phyloP scores from a whole-genome alignment of 2,888 invertebrate genomes.

The Apotomis turbidana region DNA sequence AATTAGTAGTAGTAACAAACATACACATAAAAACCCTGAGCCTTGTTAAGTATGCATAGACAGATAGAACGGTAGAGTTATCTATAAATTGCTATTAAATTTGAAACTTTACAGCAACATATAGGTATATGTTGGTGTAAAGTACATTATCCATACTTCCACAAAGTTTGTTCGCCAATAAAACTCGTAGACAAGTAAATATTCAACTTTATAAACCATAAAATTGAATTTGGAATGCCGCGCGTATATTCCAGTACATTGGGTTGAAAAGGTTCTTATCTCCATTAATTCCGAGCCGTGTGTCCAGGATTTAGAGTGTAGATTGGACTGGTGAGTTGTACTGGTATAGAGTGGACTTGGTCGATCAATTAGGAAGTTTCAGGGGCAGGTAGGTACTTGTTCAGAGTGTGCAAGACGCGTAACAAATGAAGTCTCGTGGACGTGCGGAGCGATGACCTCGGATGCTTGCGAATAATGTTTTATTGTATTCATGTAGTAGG shows the following conservation, averaged over 20 bases:
- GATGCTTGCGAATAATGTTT: not conserved
- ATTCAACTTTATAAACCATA: constrained; percentile 15
- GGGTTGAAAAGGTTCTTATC: not conserved
- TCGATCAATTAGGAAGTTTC: constrained; percentile 35
- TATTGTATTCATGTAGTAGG: too few species aligned
- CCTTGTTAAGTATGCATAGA: too few species aligned
- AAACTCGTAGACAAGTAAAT: constrained; percentile 7
- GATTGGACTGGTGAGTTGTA: not conserved
- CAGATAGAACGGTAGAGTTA: too few species aligned
- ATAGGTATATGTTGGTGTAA: not conserved
- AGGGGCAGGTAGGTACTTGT: constrained; percentile 29
- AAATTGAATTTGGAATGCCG: constrained; percentile 21
- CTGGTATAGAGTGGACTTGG: constrained; percentile 1
- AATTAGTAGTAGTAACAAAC: too few species aligned
- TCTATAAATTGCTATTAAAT: not conserved
- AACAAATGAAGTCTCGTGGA: constrained; percentile 16
- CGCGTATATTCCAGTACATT: constrained; percentile 5
- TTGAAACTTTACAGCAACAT: too few species aligned
- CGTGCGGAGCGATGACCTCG: constrained; percentile 14
- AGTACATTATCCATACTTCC: not conserved
- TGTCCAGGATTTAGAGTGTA: not conserved
- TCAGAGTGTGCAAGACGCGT: constrained; percentile 27
- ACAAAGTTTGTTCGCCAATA: not conserved
- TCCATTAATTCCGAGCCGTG: not conserved
- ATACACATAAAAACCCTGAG: too few species aligned